Conservation (phyloP, 2,888 invertebrate genomes). For the Drosophila suboccidentalis region DNA sequence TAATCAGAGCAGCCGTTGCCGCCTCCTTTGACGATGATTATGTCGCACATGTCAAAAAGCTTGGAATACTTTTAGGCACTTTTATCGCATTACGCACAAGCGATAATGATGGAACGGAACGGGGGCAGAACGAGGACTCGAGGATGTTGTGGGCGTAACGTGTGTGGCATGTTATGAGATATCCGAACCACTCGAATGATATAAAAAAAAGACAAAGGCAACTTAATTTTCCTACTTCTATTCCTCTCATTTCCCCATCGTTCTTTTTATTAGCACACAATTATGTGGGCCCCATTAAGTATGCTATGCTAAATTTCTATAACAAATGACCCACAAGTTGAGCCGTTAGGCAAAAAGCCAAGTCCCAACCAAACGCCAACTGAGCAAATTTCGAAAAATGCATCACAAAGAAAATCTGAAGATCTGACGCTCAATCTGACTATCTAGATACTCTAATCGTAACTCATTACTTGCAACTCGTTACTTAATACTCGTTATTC, state of each 20-base stretch:
- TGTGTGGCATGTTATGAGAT: constrained; percentile 39
- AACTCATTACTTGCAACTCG: not conserved
- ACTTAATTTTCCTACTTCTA: constrained; percentile 13
- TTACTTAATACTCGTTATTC: no score
- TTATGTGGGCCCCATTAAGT: constrained; percentile 54
- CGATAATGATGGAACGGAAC: not conserved
- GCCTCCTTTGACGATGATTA: constrained; percentile 43
- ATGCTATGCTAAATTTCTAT: constrained; percentile 16
- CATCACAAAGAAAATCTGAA: constrained; percentile 51
- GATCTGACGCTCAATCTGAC: not conserved
- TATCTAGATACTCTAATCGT: not conserved
- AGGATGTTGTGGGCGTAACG: constrained; percentile 14
- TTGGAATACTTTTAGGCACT: constrained; percentile 65
- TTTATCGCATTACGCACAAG: constrained; percentile 63
- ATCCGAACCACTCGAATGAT: constrained; percentile 42
- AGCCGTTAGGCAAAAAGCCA: constrained; percentile 36
- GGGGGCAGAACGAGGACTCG: no score
- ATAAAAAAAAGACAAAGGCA: constrained; percentile 54
- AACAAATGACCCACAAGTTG: constrained; percentile 56
- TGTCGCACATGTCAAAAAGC: constrained; percentile 64
- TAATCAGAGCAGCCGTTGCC: constrained; percentile 44
- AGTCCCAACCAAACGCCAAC: constrained; percentile 5
- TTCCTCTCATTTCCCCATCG: not conserved
- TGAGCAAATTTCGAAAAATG: constrained; percentile 42
- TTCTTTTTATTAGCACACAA: constrained; percentile 46